Evolutionary conservation across 2,888 invertebrate genomes (phyloP).

Genomic region (Leptopilina myrica): DNA sequence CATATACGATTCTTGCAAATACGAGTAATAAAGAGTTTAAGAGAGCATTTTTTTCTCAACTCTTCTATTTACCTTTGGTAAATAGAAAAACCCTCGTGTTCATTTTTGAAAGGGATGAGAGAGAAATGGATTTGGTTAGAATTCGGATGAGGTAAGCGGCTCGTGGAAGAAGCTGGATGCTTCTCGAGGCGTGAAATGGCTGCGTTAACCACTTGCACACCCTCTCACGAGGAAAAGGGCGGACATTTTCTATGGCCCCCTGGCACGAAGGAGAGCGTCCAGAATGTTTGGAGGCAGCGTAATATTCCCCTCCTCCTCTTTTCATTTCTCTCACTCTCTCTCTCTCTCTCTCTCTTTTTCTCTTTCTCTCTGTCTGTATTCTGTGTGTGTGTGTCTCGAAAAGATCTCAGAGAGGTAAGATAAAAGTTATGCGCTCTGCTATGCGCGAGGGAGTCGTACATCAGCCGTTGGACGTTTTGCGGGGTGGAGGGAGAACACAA

Average conservation of each 20-base stretch:
- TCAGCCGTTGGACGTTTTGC: conserved; percentile 74
- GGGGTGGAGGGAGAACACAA: conserved; percentile 69
- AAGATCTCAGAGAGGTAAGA: conserved; percentile 62
- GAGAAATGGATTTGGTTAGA: conserved; percentile 69
- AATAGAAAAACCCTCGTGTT: conserved; percentile 66
- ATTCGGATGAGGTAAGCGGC: conserved; percentile 69
- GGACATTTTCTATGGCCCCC: conserved; percentile 53
- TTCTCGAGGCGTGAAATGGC: conserved; percentile 76
- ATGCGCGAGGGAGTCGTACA: conserved; percentile 76
- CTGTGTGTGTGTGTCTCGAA: conserved; percentile 37
- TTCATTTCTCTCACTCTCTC: conserved; percentile 14
- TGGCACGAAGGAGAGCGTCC: conserved; percentile 45
- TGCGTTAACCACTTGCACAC: conserved; percentile 75
- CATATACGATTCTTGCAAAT: background rate
- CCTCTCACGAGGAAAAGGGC: conserved; percentile 59
- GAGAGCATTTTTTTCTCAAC: background rate
- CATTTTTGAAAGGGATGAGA: conserved; percentile 43
- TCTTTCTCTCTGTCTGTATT: conserved; percentile 28
- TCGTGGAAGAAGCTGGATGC: conserved; percentile 68
- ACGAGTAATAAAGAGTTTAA: too few species aligned
- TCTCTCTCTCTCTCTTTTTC: conserved; percentile 45
- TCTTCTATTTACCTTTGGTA: conserved; percentile 47
- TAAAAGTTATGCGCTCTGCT: conserved; percentile 75
- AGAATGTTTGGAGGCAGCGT: conserved; percentile 51
- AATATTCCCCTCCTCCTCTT: conserved; percentile 48